Evolutionary conservation across 23 tunicate genomes (phyloP), one percentile per base, ranked within the genome.

Genomic region (Halocynthia aurantium): DNA sequence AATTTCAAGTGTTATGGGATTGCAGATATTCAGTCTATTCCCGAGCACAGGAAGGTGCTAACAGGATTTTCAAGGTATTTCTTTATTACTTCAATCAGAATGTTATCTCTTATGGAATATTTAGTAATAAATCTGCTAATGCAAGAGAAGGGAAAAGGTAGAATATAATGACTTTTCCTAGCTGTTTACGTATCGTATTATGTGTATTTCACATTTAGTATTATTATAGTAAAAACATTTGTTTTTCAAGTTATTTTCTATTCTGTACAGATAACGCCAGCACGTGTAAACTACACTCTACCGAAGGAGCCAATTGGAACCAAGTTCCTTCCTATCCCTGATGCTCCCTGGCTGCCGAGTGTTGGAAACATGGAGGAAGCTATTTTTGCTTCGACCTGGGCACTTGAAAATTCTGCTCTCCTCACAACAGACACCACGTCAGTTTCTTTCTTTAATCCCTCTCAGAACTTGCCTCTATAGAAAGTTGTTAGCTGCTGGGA

Each of bases 331-430:
- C 78, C 67, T 8, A 40, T 92, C 10, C 92, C 92, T 13, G 98
- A 92, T 67, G 93, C 98, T 13, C 92, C 98, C 10, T 92, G 98
- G 98, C 68, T 86, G n/a, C 91, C 98, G 7, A 64, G 82, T 57
- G 84, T 81, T 17, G 69, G 79, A 6, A 72, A 82, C 70, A 73
- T 86, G 17, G 88, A 86, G 22, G 74, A 92, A 15, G 76, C 88
- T 52, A 40, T 92, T 12, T 85, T 87, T 2, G 93, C 89, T 57
- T 87, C 71, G 51, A 81, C 88, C 19, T 71, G 92, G 6, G 70
- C 80, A 19, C 67, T 63, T 6, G 83, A 82, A 69, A 83, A 72
- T 51, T 85, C 98, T 2, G 90, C 90, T 13, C 58, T 92, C 22
- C 80, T 92, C 8, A 80, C 98, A 6, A 86, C 98, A 6, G 88